A percentile compares a stretch with the other conserved stretches of the same genome.
These are phyloP conservation scores for Brotogeris chrysoptera DNA, from an alignment of 2,797 vertebrate species.

Conservation along the genomic window DNA sequence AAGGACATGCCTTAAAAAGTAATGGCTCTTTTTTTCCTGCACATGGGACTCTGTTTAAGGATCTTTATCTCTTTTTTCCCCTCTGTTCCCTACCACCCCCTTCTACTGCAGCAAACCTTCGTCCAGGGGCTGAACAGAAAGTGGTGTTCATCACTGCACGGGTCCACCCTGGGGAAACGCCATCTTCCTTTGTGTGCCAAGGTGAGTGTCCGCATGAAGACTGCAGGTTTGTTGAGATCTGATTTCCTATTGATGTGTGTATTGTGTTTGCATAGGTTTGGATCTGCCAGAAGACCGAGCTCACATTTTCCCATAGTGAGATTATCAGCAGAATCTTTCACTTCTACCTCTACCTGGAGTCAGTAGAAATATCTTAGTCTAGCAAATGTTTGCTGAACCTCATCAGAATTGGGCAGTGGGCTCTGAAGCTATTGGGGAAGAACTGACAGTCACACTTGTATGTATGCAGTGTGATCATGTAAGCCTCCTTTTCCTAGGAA, in stretches of 20 bases:
- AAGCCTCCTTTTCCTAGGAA: background rate
- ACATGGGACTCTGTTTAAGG: conserved; percentile 4
- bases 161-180: conserved; percentile 97
- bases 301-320: accelerated
- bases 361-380: background rate
- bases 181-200: conserved; percentile 96
- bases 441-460: accelerated
- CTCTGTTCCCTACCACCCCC: background rate
- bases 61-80: conserved; percentile 10
- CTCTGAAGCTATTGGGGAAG: background rate
- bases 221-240: background rate
- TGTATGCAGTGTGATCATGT: background rate
- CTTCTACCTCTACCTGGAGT: background rate
- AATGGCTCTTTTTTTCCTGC: background rate
- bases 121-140: conserved; percentile 86
- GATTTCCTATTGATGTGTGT: accelerated
- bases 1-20: conserved; percentile 30
- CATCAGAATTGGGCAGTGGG: background rate
- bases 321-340: background rate
- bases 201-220: conserved; percentile 77
- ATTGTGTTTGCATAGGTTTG: background rate
- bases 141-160: conserved; percentile 93
- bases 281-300: background rate
- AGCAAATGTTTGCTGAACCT: background rate
- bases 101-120: conserved; percentile 79